Evolutionary conservation across 2,888 invertebrate species (phyloP), one percentile per base, ranked within the genome.

Genomic region (Isotomurus palustris): DNA sequence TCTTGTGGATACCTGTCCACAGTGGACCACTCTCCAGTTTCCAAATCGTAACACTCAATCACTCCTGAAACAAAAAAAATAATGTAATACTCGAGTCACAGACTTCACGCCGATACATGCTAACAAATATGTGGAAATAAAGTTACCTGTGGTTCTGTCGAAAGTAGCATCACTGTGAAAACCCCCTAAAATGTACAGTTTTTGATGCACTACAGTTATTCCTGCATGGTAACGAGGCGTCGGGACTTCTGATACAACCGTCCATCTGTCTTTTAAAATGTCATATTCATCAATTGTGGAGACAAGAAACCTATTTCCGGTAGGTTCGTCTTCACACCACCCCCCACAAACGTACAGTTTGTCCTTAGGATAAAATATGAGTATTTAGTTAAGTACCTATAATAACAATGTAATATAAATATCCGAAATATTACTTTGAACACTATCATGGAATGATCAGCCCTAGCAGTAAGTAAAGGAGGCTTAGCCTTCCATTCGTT

Each of bases 171-270:
- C 82, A 41, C 82, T 81, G 56, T 82, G 80, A 72, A 85, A 81
- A 0, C 86, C 86, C 12, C 86, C 86, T 60, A 86, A 82, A 66
- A 86, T 81, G 72, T 84, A 84, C 43, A 86, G 80, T 71, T 81
- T 80, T 21, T 78, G 76, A 28, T 80, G 78, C 19, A 84, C 78
- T 22, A 82, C 78, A 5, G 83, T 82, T 49, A 84, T 82, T 2
- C 84, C 84, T 0, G 84, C 82, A 71, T 85, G 85, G 72, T 83
- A 84, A 50, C 85, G 77, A 1, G 85, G 84, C 0, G 82, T 82
- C 2, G 85, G 85, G 51, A 85, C 79, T 49, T 76, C 75, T 0
- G 84, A 82, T 40, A 84, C 78, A 19, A 80, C 77, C 57, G 77
- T 76, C 86, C 86, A 86, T 2, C 76, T 72, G 68, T 83, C 80